These are phyloP conservation scores for Brachynemurus nebulosus DNA, from an alignment of 2,888 invertebrate genomes.

Conservation along the genomic window DNA sequence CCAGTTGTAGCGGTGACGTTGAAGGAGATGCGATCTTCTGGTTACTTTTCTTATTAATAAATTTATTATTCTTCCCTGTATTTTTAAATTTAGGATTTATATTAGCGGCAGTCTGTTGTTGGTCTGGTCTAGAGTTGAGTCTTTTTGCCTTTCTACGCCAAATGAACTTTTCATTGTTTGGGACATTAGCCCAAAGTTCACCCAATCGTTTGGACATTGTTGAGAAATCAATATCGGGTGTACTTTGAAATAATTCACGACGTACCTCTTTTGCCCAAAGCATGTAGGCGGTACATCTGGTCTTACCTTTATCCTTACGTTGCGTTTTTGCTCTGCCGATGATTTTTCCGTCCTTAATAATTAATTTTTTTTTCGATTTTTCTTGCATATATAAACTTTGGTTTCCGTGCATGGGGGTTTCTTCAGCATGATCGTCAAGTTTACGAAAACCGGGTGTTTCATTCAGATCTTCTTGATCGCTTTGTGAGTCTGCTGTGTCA, in stretches of 20 bases:
- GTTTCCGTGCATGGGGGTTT: constrained; percentile 29
- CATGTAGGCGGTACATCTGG: constrained; percentile 78
- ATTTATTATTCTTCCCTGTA: constrained; percentile 26
- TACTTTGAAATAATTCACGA: constrained; percentile 52
- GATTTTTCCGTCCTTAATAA: constrained; percentile 51
- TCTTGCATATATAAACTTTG: constrained; percentile 63
- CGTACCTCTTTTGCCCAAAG: constrained; percentile 79
- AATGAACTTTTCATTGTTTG: constrained; percentile 46
- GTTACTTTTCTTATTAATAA: constrained; percentile 30
- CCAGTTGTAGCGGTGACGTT: constrained; percentile 25
- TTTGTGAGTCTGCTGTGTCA: constrained; percentile 38
- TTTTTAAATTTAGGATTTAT: constrained; percentile 13
- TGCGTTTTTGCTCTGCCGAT: constrained; percentile 60
- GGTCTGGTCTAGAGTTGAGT: constrained; percentile 21
- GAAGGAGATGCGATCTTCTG: constrained; percentile 8
- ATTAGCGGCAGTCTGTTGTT: constrained; percentile 11
- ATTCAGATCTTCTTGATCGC: constrained; percentile 33
- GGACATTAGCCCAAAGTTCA: constrained; percentile 78
- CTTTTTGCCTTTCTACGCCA: constrained; percentile 77
- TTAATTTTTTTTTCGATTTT: constrained; percentile 56
- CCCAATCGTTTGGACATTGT: constrained; percentile 72
- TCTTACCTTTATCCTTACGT: constrained; percentile 68
- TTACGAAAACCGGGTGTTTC: constrained; percentile 35
- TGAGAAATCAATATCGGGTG: constrained; percentile 71
- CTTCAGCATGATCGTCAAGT: constrained; percentile 33